Evolutionary conservation across 2,888 invertebrate species (phyloP).

Genomic region (Ormyrus nitidulus): DNA sequence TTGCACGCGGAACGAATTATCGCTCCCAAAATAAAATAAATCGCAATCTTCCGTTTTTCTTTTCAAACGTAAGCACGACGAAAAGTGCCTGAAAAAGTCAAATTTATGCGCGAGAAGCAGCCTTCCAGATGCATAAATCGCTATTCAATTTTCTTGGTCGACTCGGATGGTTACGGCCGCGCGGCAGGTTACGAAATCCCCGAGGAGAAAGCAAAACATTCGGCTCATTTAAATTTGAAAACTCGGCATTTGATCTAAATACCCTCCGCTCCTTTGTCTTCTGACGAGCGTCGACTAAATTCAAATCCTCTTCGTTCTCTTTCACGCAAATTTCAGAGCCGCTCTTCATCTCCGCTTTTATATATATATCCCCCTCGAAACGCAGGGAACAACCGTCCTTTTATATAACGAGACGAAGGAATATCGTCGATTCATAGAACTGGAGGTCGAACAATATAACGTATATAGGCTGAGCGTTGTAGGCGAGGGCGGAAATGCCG

Average conservation of each 20-base stretch:
- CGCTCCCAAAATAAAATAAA: no score
- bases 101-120: constrained; percentile 1
- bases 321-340: constrained; percentile 22
- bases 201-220: constrained; percentile 24
- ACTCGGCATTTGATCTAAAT: neutral
- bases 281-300: neutral
- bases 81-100: neutral
- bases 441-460: constrained; percentile 10
- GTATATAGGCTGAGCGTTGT: constrained; percentile 14
- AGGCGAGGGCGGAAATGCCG: constrained; percentile 45
- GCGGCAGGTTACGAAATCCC: constrained; percentile 11
- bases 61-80: neutral
- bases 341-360: neutral
- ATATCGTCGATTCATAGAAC: constrained; percentile 34
- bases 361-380: neutral
- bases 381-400: neutral
- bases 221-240: constrained; percentile 34
- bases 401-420: neutral
- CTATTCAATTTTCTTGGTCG: constrained; percentile 6
- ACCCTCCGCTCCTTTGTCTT: neutral
- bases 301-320: neutral
- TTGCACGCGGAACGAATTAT: no score
- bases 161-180: neutral
- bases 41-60: no score
- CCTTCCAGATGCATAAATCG: neutral